Evolutionary conservation across 2,888 invertebrate genomes (phyloP), one percentile per base, ranked within the genome.

Genomic region (Pegoplata infirma): DNA sequence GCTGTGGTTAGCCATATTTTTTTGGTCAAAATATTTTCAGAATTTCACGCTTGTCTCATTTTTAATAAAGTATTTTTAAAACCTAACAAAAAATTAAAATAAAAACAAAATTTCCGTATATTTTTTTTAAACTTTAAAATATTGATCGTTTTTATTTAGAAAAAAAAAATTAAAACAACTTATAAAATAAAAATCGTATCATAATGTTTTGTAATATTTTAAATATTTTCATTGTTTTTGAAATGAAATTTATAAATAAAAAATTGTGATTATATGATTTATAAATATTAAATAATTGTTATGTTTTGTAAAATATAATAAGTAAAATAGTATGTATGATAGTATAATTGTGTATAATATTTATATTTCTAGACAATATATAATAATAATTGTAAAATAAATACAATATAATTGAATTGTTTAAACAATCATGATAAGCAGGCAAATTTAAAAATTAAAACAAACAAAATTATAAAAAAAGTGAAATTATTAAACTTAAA

Each of bases 71-170:
- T n/a, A n/a, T n/a, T n/a, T n/a, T 17, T 40, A 49, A 58, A 51
- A 51, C 17, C 28, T 28, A 55, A 58, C 5, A 59, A 61, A 51
- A n/a, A 68, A 25, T 19, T 46, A 53, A 51, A 69, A 64, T 36
- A 16, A 51, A 63, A 40, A 19, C 49, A 47, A 32, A 59, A 69
- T 17, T n/a, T 55, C 12, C 7, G 36, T 25, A n/a, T 10, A 19
- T 49, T 69, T 69, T 58, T 73, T 53, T 73, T 68, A 73, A 64
- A 69, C 73, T 69, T 78, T 74, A 64, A 73, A 78, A 40, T 73
- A 59, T 68, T 58, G 51, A 58, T 78, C 68, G 74, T 69, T 78
- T 78, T 78, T 78, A 74, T 78, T 76, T 8, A 67, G 25, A 51
- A 63, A 69, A 68, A 51, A 59, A 23, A 49, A 23, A 68, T 61